Percentiles rank a stretch among this genome's conserved stretches.
Conservation (phyloP, 2,888 invertebrate genomes). For the Apodemia duryi region DNA sequence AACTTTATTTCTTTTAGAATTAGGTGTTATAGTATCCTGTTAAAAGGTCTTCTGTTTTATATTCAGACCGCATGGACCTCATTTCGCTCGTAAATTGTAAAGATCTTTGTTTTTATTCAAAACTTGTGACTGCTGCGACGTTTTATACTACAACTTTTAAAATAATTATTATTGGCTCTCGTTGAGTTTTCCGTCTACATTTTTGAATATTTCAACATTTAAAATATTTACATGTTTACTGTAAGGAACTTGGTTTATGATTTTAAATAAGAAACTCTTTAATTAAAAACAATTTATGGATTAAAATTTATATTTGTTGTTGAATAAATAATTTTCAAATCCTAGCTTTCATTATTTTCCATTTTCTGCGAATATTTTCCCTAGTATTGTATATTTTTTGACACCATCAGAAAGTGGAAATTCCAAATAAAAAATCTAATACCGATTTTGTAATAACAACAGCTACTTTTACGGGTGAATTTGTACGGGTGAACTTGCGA, state of each 20-base stretch:
- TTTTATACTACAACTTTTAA: background rate
- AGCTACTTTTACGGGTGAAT: no score
- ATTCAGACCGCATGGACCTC: slow-evolving; percentile 13
- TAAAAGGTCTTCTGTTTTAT: slow-evolving; percentile 10
- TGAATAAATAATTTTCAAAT: no score
- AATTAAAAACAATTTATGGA: background rate
- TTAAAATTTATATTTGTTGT: background rate
- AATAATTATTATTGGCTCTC: slow-evolving; percentile 4
- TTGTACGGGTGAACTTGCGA: no score
- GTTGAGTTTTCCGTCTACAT: background rate
- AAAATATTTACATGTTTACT: background rate
- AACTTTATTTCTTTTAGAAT: background rate
- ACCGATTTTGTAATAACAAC: no score
- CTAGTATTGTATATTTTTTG: no score
- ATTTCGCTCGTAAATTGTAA: slow-evolving; percentile 12
- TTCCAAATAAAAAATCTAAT: no score
- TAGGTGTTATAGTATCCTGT: background rate
- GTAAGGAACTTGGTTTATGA: background rate
- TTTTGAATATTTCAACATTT: slow-evolving; percentile 5
- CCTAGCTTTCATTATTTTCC: no score
- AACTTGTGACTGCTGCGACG: slow-evolving; percentile 14
- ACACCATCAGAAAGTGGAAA: no score
- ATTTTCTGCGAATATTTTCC: no score
- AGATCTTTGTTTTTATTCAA: slow-evolving; percentile 13
- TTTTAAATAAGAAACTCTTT: background rate